Conservation (phyloP, 2,888 invertebrate species). For the Callimorpha dominula region DNA sequence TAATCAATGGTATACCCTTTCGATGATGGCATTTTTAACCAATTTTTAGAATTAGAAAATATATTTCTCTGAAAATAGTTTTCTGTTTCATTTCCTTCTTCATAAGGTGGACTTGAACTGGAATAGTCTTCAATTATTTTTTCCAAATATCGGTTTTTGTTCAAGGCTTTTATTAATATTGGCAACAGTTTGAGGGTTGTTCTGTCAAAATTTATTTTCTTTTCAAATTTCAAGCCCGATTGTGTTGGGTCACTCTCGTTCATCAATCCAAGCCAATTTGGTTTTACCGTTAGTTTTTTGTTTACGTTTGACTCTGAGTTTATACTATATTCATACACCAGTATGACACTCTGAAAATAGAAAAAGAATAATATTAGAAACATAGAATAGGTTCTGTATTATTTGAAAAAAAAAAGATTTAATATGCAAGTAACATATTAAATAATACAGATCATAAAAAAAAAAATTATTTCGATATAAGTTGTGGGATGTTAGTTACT, state of each 20-base stretch:
- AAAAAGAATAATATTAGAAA: conserved; percentile 21
- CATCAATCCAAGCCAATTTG: conserved; percentile 66
- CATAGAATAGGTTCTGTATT: not conserved
- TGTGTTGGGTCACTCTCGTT: conserved; percentile 61
- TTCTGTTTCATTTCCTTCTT: conserved; percentile 57
- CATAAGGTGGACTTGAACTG: conserved; percentile 53
- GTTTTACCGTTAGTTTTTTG: conserved; percentile 45
- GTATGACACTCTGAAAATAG: conserved; percentile 72
- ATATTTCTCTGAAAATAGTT: conserved; percentile 59
- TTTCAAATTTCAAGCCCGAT: conserved; percentile 60
- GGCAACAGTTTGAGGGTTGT: conserved; percentile 69
- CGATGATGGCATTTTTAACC: conserved; percentile 62
- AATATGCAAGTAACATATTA: not conserved
- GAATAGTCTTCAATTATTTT: conserved; percentile 65
- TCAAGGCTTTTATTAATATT: conserved; percentile 69
- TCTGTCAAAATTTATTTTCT: conserved; percentile 61
- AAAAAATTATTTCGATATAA: not conserved
- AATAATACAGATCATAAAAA: not conserved
- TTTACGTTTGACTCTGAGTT: conserved; percentile 51
- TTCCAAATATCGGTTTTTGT: conserved; percentile 66
- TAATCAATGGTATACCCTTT: conserved; percentile 65
- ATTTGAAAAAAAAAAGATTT: not conserved
- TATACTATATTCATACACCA: conserved; percentile 73
- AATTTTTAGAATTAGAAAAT: conserved; percentile 60
- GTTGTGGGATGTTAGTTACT: not conserved